These are phyloP conservation scores for Gopherus evgoodei DNA, from an alignment of 2,113 vertebrate genomes.

Conservation along the genomic window DNA sequence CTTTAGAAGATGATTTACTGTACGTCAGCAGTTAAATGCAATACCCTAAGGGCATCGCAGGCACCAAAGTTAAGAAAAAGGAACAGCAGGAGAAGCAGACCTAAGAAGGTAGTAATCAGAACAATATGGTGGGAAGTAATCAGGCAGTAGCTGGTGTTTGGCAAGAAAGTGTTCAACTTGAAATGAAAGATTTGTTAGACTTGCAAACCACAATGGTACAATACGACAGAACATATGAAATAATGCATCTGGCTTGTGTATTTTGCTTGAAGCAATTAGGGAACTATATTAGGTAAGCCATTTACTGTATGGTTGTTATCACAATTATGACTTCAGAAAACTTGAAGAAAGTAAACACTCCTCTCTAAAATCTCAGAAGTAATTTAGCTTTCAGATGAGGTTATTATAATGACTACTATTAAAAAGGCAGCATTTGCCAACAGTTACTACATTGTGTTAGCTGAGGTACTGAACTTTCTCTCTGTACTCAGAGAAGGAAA, in stretches of 20 bases:
- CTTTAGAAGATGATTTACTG: neutral
- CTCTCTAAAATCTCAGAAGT: slow-evolving; percentile 9
- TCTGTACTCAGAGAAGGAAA: neutral
- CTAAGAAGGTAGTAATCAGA: slow-evolving; percentile 76
- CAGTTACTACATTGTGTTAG: accelerated
- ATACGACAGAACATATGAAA: slow-evolving; percentile 77
- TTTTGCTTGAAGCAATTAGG: slow-evolving; percentile 81
- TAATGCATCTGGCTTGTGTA: slow-evolving; percentile 82
- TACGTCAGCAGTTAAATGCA: slow-evolving; percentile 35
- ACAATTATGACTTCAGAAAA: slow-evolving; percentile 16
- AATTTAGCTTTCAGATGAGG: slow-evolving; percentile 39
- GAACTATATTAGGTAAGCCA: neutral
- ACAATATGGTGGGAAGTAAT: slow-evolving; percentile 73
- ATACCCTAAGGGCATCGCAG: slow-evolving; percentile 56
- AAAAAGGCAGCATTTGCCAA: neutral
- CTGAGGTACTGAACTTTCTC: neutral
- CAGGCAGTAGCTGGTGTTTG: slow-evolving; percentile 79
- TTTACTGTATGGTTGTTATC: slow-evolving; percentile 21
- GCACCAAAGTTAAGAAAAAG: slow-evolving; percentile 68
- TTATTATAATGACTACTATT: neutral
- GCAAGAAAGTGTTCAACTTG: slow-evolving; percentile 69
- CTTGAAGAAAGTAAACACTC: neutral
- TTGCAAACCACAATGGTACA: slow-evolving; percentile 79
- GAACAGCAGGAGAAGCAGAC: slow-evolving; percentile 74
- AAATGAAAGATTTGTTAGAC: slow-evolving; percentile 76